Conservation (phyloP, 2,797 vertebrate genomes). For the Microtus californicus region DNA sequence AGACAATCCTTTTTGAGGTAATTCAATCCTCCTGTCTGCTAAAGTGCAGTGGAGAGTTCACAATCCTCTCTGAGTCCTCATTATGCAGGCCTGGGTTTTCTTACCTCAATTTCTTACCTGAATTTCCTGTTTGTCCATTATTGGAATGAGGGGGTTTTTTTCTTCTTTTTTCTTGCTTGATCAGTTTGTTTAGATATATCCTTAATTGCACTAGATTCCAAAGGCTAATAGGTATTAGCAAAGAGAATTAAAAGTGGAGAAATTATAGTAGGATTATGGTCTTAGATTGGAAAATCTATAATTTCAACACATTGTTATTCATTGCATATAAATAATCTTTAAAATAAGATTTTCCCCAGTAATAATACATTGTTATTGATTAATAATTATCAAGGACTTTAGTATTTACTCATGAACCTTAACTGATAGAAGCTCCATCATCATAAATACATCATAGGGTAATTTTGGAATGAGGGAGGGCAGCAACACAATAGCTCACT, state of each 20-base stretch:
- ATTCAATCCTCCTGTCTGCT: not conserved
- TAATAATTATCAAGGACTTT: not conserved
- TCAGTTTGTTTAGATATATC: not conserved
- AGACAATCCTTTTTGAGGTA: not conserved
- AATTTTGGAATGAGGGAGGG: not conserved
- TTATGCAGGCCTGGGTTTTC: not conserved
- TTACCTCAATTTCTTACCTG: not conserved
- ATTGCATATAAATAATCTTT: not conserved
- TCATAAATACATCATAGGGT: not conserved
- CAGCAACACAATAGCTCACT: not conserved
- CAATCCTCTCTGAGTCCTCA: fast-evolving
- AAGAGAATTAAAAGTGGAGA: not conserved
- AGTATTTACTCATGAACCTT: not conserved
- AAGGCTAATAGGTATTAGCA: not conserved
- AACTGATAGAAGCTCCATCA: not conserved
- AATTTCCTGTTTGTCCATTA: not conserved
- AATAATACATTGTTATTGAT: not conserved
- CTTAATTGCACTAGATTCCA: not conserved
- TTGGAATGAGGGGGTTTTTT: not conserved
- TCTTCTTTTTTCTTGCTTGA: too few relatives aligned
- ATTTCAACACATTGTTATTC: not conserved
- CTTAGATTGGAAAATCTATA: not conserved
- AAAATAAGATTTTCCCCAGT: not conserved
- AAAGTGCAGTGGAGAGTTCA: not conserved
- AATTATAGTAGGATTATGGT: not conserved